A percentile compares a stretch with the other conserved stretches of the same genome.
Evolutionary conservation across 2,797 vertebrate genomes (phyloP).

Genomic region (Chelon labrosus): DNA sequence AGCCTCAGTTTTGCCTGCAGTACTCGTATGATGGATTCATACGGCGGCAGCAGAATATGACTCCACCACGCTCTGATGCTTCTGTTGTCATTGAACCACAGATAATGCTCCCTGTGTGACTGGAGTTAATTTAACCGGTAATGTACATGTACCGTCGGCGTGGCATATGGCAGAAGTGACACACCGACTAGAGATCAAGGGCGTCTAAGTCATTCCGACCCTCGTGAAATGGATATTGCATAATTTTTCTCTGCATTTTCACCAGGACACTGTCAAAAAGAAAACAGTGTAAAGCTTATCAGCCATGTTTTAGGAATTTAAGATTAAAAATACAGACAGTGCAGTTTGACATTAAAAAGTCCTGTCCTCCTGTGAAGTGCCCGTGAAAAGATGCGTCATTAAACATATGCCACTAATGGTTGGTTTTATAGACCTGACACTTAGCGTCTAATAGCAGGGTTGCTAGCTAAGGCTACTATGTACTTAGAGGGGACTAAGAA

Average conservation of each 20-base stretch:
- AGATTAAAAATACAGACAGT: neutral
- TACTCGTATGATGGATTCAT: constrained; percentile 7
- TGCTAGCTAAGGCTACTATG: neutral
- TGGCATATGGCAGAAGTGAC: constrained; percentile 9
- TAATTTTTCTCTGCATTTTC: constrained; percentile 13
- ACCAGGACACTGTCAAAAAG: constrained; percentile 7
- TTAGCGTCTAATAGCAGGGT: neutral
- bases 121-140: constrained; percentile 21
- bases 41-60: constrained; percentile 32
- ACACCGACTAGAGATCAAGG: constrained; percentile 44
- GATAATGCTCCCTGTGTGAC: constrained; percentile 32
- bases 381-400: neutral
- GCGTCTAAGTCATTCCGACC: constrained; percentile 23
- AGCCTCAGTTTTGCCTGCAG: constrained; percentile 5
- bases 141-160: constrained; percentile 13
- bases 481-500: constrained; percentile 15
- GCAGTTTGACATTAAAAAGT: neutral
- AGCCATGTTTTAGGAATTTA: neutral
- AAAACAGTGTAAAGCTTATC: neutral
- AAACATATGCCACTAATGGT: neutral
- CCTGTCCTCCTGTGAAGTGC: neutral
- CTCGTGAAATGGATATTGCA: constrained; percentile 20
- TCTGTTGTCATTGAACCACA: constrained; percentile 37
- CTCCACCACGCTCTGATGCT: constrained; percentile 11
- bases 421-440: neutral